These are phyloP conservation scores for Cecidostiba fungosa DNA, from an alignment of 2,888 invertebrate genomes.

Conservation along the genomic window DNA sequence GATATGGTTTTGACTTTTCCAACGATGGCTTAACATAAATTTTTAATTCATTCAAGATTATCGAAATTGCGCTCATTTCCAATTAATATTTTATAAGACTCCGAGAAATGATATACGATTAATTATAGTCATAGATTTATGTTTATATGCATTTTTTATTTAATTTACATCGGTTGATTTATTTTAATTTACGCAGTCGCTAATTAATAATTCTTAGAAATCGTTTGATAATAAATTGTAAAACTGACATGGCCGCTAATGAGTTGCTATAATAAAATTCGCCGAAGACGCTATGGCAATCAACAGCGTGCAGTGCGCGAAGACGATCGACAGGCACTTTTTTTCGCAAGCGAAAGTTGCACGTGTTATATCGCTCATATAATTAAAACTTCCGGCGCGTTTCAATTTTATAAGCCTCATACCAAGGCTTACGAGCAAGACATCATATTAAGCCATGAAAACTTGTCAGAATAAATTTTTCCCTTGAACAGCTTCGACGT, in stretches of 20 bases:
- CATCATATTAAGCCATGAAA: constrained; percentile 11
- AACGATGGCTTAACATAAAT: not conserved
- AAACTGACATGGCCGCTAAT: not conserved
- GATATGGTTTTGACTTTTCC: not conserved
- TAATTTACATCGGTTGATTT: not conserved
- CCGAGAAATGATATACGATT: no score
- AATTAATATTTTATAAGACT: no score
- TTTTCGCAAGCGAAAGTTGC: constrained; percentile 50
- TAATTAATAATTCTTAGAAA: not conserved
- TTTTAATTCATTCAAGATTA: no score
- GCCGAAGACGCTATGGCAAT: not conserved
- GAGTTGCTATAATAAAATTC: constrained; percentile 20
- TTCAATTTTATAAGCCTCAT: constrained; percentile 11
- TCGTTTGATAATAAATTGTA: not conserved
- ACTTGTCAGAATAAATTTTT: constrained; percentile 50
- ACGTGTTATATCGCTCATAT: constrained; percentile 17
- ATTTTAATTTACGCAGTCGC: not conserved
- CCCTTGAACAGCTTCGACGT: not conserved
- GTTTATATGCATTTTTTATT: not conserved
- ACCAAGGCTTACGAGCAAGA: not conserved
- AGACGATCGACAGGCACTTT: constrained; percentile 2
- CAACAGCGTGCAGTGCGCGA: not conserved
- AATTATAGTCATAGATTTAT: not conserved
- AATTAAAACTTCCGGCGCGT: constrained; percentile 50
- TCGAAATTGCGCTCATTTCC: no score